Percentiles rank a stretch among this genome's conserved stretches.
Evolutionary conservation across 2,888 invertebrate genomes (phyloP).

Genomic region (Lydus trimaculatus): DNA sequence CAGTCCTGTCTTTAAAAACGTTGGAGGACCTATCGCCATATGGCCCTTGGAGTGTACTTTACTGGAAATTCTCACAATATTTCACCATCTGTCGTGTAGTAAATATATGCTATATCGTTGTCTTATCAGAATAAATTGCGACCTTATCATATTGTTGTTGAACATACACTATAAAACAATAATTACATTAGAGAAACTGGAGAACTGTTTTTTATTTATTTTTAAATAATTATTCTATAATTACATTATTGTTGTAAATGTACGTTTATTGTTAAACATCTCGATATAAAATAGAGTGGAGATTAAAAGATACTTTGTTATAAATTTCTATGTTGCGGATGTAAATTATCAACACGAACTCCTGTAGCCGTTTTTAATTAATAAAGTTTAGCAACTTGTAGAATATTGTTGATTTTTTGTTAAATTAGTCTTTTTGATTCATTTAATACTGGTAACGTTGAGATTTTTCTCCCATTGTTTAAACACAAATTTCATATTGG

Average conservation of each 20-base stretch:
- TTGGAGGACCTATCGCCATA: slow-evolving; percentile 50
- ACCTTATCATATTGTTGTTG: slow-evolving; percentile 33
- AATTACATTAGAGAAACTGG: slow-evolving; percentile 16
- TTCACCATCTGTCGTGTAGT: slow-evolving; percentile 56
- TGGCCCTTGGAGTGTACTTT: slow-evolving; percentile 54
- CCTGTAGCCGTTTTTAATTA: slow-evolving; percentile 17
- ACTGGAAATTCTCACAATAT: slow-evolving; percentile 58
- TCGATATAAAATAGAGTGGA: neutral
- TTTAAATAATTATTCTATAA: neutral
- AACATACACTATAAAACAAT: slow-evolving; percentile 1
- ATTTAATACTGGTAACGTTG: slow-evolving; percentile 13
- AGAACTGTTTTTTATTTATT: neutral
- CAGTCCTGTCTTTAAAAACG: slow-evolving; percentile 27
- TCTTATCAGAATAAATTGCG: slow-evolving; percentile 52
- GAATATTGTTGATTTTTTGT: slow-evolving; percentile 19
- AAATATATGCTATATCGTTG: slow-evolving; percentile 33
- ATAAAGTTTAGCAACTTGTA: slow-evolving; percentile 21
- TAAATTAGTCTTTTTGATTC: slow-evolving; percentile 19
- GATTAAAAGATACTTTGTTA: neutral
- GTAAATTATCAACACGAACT: slow-evolving; percentile 6
- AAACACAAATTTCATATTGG: slow-evolving; percentile 6
- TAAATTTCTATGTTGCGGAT: neutral
- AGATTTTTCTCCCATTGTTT: slow-evolving; percentile 16
- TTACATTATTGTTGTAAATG: neutral
- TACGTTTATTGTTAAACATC: neutral